Evolutionary conservation across 2,113 vertebrate genomes (phyloP).

Genomic region (Ia io): DNA sequence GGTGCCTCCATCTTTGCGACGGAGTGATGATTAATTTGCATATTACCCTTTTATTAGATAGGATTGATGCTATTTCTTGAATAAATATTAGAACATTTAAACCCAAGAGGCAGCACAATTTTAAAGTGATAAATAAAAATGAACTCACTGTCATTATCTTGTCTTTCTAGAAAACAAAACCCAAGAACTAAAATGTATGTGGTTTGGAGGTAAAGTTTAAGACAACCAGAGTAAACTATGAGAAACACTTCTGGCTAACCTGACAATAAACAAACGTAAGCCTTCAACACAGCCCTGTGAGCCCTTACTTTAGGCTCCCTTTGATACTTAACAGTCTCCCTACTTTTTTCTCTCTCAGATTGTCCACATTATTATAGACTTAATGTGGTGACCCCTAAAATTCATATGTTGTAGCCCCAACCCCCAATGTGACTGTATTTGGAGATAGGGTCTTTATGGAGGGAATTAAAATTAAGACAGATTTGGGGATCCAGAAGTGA

Average conservation of each 20-base stretch:
- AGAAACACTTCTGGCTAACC: background rate
- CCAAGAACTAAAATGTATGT: conserved; percentile 33
- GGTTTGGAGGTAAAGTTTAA: conserved; percentile 7
- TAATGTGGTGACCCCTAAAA: background rate
- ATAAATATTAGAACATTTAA: conserved; percentile 47
- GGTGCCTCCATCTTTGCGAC: too few species aligned
- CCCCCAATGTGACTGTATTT: background rate
- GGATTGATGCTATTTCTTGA: conserved; percentile 44
- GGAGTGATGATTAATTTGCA: too few species aligned
- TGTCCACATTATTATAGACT: background rate
- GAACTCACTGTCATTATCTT: conserved; percentile 57
- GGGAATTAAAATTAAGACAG: background rate
- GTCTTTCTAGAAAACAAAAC: conserved; percentile 53
- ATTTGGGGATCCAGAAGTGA: background rate
- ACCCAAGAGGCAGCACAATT: conserved; percentile 5
- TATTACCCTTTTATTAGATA: too few species aligned
- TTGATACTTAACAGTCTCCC: background rate
- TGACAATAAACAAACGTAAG: background rate
- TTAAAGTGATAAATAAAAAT: conserved; percentile 65
- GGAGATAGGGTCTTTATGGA: background rate
- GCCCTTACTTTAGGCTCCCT: background rate
- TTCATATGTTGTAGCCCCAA: background rate
- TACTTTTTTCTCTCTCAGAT: background rate
- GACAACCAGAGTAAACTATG: background rate
- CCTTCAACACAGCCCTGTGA: background rate